phyloP scores from a whole-genome alignment of 2,113 vertebrate species.

The Colius striatus region DNA sequence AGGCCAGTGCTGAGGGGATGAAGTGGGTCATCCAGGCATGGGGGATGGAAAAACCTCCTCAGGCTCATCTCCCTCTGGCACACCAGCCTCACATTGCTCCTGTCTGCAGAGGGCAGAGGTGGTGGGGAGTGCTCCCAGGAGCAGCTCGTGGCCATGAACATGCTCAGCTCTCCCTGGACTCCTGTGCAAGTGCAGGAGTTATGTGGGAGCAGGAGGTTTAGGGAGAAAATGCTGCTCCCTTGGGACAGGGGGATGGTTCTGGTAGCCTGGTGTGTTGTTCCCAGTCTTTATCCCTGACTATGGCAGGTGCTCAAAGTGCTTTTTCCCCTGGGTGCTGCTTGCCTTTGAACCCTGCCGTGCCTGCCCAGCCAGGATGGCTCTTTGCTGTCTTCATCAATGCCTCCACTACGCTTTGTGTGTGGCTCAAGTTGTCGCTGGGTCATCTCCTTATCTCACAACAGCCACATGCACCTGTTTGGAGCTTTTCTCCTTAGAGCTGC shows the following conservation, averaged over 20 bases:
- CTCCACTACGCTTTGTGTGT: neutral
- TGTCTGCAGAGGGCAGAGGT: neutral
- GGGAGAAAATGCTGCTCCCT: neutral
- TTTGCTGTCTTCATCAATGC: neutral
- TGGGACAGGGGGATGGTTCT: rapidly evolving
- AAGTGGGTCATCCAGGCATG: neutral
- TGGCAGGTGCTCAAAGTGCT: neutral
- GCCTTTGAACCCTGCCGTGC: neutral
- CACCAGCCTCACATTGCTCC: neutral
- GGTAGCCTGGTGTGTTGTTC: neutral
- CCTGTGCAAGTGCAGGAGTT: neutral
- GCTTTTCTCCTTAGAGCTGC: neutral
- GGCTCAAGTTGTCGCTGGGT: neutral
- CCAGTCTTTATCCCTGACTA: neutral
- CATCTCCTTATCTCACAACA: neutral
- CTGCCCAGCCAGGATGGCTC: neutral
- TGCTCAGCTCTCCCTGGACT: neutral
- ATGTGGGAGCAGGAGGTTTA: neutral
- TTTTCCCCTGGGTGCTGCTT: neutral
- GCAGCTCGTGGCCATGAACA: rapidly evolving
- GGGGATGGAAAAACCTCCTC: neutral
- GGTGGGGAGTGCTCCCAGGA: neutral
- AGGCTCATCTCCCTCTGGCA: neutral
- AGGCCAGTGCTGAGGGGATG: neutral
- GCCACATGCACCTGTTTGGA: neutral